These are phyloP conservation scores for Albula goreensis DNA, from an alignment of 2,113 vertebrate genomes.

Conservation along the genomic window DNA sequence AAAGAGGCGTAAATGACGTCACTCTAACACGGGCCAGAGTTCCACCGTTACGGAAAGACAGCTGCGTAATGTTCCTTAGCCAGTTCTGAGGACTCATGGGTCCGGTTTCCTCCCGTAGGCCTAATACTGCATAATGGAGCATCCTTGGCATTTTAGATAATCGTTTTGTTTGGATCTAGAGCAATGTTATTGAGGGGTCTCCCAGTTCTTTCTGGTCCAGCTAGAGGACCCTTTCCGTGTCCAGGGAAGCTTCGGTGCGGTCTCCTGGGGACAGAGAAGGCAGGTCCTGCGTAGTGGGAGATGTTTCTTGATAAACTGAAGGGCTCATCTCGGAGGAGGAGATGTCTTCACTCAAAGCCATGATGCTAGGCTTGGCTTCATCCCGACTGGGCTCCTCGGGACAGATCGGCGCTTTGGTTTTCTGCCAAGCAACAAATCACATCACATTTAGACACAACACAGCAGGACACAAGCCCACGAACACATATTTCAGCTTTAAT, in stretches of 20 bases:
- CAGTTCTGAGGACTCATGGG: not conserved
- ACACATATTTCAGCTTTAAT: not conserved
- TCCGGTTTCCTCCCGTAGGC: not conserved
- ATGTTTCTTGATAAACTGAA: slow-evolving; percentile 51
- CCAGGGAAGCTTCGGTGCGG: slow-evolving; percentile 38
- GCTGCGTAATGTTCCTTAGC: not conserved
- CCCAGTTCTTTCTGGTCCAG: slow-evolving; percentile 28
- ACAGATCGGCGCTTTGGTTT: slow-evolving; percentile 71
- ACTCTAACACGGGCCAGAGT: not conserved
- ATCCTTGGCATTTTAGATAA: not conserved
- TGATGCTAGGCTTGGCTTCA: slow-evolving; percentile 61
- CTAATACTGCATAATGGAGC: slow-evolving; percentile 18
- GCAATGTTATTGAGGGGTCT: not conserved
- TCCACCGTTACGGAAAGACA: not conserved
- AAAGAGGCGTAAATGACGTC: not conserved
- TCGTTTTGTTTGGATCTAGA: not conserved
- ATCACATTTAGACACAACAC: not conserved
- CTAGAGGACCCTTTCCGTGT: slow-evolving; percentile 65
- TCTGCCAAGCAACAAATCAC: slow-evolving; percentile 55
- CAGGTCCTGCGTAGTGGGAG: slow-evolving; percentile 31
- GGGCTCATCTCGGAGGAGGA: slow-evolving; percentile 46
- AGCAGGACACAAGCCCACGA: not conserved
- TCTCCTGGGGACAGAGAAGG: slow-evolving; percentile 63
- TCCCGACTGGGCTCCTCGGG: slow-evolving; percentile 72
- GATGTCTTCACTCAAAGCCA: not conserved